Conservation (phyloP, 2,113 vertebrate genomes). For the Ciconia boyciana region DNA sequence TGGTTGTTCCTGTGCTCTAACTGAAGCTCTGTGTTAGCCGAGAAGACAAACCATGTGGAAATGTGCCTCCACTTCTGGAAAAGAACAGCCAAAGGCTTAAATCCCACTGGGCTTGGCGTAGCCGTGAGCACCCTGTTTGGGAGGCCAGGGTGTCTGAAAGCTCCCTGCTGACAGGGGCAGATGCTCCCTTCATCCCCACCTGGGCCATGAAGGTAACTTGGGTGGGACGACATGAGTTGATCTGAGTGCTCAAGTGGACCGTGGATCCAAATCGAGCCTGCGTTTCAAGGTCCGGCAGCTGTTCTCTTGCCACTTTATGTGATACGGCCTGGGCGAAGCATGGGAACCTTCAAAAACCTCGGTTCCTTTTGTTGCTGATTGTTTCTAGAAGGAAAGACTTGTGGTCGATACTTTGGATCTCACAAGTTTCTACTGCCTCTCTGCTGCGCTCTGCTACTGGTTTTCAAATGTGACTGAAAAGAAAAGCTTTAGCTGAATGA, state of each 20-base stretch:
- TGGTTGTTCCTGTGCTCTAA: neutral
- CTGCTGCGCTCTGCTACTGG: neutral
- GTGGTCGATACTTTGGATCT: neutral
- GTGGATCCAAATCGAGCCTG: accelerated
- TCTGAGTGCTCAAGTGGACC: neutral
- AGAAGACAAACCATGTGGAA: neutral
- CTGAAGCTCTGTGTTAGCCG: neutral
- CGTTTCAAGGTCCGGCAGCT: neutral
- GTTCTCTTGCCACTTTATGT: neutral
- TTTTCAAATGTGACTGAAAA: neutral
- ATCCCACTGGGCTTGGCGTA: neutral
- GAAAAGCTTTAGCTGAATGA: neutral
- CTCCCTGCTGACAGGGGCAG: neutral
- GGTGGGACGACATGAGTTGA: neutral
- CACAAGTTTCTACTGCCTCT: neutral
- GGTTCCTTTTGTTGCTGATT: neutral
- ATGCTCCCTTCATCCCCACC: neutral
- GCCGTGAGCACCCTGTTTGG: neutral
- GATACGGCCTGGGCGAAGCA: accelerated
- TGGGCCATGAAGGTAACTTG: neutral
- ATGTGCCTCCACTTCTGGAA: neutral
- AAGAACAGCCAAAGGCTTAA: neutral
- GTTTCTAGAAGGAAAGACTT: neutral
- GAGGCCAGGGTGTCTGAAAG: neutral
- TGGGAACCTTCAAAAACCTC: neutral